These are phyloP conservation scores for Melanotaenia maccullochi DNA, from an alignment of 2,797 vertebrate genomes.

Conservation along the genomic window DNA sequence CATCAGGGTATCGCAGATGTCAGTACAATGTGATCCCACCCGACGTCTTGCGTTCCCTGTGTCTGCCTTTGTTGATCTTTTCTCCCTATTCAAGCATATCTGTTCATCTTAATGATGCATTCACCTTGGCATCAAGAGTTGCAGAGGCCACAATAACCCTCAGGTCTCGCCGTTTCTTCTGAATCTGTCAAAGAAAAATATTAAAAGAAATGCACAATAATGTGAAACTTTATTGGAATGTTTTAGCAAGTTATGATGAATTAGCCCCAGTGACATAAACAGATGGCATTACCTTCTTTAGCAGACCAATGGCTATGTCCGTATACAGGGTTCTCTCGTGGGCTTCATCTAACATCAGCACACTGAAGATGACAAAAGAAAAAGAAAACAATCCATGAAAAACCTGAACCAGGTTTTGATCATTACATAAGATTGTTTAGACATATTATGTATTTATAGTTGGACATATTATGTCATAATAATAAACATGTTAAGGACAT, in stretches of 20 bases:
- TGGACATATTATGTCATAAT: background rate
- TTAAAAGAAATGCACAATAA: background rate
- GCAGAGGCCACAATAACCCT: conserved; percentile 95
- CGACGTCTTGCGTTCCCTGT: conserved; percentile 44
- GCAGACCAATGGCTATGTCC: conserved; percentile 95
- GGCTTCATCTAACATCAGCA: conserved; percentile 96
- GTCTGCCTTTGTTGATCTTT: conserved; percentile 42
- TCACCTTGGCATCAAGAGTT: conserved; percentile 97
- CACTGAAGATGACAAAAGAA: conserved; percentile 78
- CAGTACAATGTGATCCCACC: conserved; percentile 53
- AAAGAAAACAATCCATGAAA: conserved; percentile 2
- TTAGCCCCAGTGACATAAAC: background rate
- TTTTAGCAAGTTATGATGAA: background rate
- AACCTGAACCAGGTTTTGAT: background rate
- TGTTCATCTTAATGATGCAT: conserved; percentile 66
- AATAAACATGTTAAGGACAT: background rate
- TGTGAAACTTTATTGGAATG: background rate
- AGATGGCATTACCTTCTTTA: conserved; percentile 90
- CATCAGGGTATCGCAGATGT: conserved; percentile 53
- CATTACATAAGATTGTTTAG: no score
- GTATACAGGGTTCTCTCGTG: conserved; percentile 97
- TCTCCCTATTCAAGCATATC: conserved; percentile 54
- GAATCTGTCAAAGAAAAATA: conserved; percentile 84
- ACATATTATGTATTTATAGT: no score
- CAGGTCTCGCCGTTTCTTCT: conserved; percentile 95